A percentile compares a stretch with the other conserved stretches of the same genome.
Evolutionary conservation across 2,888 invertebrate species (phyloP).

Genomic region (Orchesella flavescens): DNA sequence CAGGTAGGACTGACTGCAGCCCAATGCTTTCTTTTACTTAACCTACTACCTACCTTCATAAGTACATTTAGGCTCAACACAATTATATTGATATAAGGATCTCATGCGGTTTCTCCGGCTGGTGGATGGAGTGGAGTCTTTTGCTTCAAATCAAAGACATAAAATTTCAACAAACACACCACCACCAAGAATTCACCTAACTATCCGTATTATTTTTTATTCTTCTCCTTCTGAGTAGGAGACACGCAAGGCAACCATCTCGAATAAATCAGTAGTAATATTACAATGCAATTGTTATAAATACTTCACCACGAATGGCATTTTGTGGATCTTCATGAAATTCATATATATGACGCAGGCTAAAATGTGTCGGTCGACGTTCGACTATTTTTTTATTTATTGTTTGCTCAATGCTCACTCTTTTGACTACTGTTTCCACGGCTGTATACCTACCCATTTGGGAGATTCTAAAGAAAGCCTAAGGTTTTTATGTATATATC

Average conservation of each 20-base stretch:
- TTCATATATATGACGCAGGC: neutral
- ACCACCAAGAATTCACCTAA: conserved; percentile 12
- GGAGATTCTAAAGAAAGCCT: neutral
- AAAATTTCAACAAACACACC: conserved; percentile 28
- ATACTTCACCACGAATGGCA: neutral
- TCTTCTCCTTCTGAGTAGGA: conserved; percentile 9
- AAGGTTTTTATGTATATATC: neutral
- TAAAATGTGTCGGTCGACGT: neutral
- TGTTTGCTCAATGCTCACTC: neutral
- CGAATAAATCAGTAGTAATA: conserved; percentile 48
- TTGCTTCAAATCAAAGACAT: neutral
- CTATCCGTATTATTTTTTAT: conserved; percentile 1
- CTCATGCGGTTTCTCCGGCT: neutral
- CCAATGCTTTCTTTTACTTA: neutral
- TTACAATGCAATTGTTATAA: conserved; percentile 37
- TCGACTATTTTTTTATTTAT: neutral
- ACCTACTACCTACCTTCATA: neutral
- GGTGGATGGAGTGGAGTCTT: conserved; percentile 2
- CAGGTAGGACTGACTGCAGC: no score
- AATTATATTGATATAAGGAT: conserved; percentile 26
- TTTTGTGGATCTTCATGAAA: conserved; percentile 1
- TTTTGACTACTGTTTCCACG: neutral
- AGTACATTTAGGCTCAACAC: no score
- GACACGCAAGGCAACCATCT: conserved; percentile 42
- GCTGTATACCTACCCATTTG: neutral